Percentiles rank a stretch among this genome's conserved stretches.
Evolutionary conservation across 2,888 invertebrate species (phyloP).

Genomic region (Morpho deidamia): DNA sequence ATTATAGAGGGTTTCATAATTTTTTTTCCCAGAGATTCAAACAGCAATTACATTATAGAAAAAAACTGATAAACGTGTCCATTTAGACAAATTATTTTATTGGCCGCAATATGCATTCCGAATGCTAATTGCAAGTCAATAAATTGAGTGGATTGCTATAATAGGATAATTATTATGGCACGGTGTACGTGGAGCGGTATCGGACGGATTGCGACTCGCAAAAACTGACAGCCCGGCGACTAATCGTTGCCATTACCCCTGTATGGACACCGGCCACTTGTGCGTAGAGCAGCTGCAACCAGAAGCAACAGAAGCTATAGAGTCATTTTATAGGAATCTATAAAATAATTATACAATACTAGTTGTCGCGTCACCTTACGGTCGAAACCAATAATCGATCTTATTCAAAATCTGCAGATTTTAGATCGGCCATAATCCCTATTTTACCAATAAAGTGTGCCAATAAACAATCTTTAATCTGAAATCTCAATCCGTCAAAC

Average conservation of each 20-base stretch:
- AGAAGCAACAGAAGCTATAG: background rate
- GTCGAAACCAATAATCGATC: too few relatives aligned
- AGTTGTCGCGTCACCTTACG: too few relatives aligned
- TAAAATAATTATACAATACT: too few relatives aligned
- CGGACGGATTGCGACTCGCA: slow-evolving; percentile 20
- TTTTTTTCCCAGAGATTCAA: background rate
- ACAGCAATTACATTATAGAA: background rate
- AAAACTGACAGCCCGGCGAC: slow-evolving; percentile 29
- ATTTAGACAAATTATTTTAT: slow-evolving; percentile 9
- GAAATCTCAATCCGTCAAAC: too few relatives aligned
- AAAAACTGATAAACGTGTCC: background rate
- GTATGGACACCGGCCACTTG: slow-evolving; percentile 27
- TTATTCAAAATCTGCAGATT: too few relatives aligned
- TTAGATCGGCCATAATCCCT: too few relatives aligned
- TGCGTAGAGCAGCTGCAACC: slow-evolving; percentile 18
- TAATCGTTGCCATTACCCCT: slow-evolving; percentile 34
- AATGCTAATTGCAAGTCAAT: slow-evolving; percentile 17
- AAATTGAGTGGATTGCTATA: slow-evolving; percentile 21
- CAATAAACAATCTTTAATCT: too few relatives aligned
- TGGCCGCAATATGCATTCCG: slow-evolving; percentile 13
- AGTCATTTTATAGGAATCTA: too few relatives aligned
- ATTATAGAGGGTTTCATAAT: background rate
- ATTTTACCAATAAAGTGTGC: too few relatives aligned
- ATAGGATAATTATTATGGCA: slow-evolving; percentile 24
- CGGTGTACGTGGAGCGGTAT: slow-evolving; percentile 1